Evolutionary conservation across 2,888 invertebrate genomes (phyloP).

Genomic region (Andrena praecox): DNA sequence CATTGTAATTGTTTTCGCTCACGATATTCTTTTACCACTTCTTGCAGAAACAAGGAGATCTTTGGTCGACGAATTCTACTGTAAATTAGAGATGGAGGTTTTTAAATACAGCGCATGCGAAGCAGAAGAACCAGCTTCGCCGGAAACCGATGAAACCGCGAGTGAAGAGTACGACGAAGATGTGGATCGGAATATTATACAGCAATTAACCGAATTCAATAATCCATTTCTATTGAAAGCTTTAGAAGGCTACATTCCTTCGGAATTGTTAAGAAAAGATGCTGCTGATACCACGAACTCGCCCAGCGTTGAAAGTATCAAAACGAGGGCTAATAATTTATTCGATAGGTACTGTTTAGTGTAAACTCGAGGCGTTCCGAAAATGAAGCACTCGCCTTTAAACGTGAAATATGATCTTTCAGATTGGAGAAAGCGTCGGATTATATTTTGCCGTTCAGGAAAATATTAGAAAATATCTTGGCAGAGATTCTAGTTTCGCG

Average conservation of each 20-base stretch:
- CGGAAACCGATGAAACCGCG: constrained; percentile 25
- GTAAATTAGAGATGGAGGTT: constrained; percentile 75
- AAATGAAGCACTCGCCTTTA: not conserved
- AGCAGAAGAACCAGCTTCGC: constrained; percentile 53
- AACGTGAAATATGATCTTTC: constrained; percentile 15
- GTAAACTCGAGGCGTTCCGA: not conserved
- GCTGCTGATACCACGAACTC: constrained; percentile 15
- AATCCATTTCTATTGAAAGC: constrained; percentile 85
- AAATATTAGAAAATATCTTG: constrained; percentile 84
- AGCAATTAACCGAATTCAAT: constrained; percentile 76
- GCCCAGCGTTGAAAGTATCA: not conserved
- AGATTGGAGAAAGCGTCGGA: constrained; percentile 76
- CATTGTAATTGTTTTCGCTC: not conserved
- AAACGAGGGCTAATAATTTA: constrained; percentile 38
- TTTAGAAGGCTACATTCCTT: constrained; percentile 83
- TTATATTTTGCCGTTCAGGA: constrained; percentile 83
- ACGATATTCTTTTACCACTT: constrained; percentile 17
- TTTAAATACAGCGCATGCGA: constrained; percentile 70
- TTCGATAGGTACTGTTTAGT: constrained; percentile 57
- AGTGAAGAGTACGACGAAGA: constrained; percentile 64
- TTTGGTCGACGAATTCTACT: constrained; percentile 77
- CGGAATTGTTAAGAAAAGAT: constrained; percentile 66
- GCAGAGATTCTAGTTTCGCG: constrained; percentile 83
- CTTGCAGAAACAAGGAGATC: constrained; percentile 74
- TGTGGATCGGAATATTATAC: constrained; percentile 75